Evolutionary conservation across 2,113 vertebrate species (phyloP), one percentile per base, ranked within the genome.

Genomic region (Thermophis baileyi): DNA sequence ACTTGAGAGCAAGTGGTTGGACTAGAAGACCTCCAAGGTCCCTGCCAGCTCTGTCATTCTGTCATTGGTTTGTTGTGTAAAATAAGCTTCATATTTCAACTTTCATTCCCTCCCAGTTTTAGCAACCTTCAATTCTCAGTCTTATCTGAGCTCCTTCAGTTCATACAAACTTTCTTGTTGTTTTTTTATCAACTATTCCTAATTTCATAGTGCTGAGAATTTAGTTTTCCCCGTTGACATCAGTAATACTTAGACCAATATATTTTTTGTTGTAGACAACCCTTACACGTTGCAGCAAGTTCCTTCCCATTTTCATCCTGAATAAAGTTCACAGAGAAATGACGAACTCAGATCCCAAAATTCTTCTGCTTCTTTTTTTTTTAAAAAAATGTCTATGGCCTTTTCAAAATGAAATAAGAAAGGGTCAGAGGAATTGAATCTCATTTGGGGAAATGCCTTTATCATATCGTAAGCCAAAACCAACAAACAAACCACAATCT

Each of bases 321-420:
- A 91, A 91, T 55, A 44, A 46, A 30, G 40, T 85, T 85, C 74
- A 54, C 35, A 22, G 8, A 74, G 69, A 85, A 46, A 54, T 85
- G 22, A 91, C 20, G 20, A 91, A 16, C 5, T 50, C 22, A 88
- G 85, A 0, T 35, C 50, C 1, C 60, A 25, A 3, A 24, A 0
- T 0, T 69, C 24, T 44, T 88, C 2, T 55, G 27, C 4, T 40
- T 69, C 50, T 1, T 1, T 60, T n/a, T n/a, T n/a, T n/a, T n/a
- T n/a, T n/a, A 47, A 47, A 47, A 47, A 47, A 47, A 47, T 6
- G 6, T 14, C 12, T 3, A 14, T 7, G 27, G 46, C 4, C 27
- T 49, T 25, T 47, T 49, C 16, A 81, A 35, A 35, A 74, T 57
- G 27, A 57, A 57, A 57, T 57, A 25, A 57, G 24, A 57, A 57